These are phyloP conservation scores for Hypanus sabinus DNA, from an alignment of 2,113 vertebrate species.

Conservation along the genomic window DNA sequence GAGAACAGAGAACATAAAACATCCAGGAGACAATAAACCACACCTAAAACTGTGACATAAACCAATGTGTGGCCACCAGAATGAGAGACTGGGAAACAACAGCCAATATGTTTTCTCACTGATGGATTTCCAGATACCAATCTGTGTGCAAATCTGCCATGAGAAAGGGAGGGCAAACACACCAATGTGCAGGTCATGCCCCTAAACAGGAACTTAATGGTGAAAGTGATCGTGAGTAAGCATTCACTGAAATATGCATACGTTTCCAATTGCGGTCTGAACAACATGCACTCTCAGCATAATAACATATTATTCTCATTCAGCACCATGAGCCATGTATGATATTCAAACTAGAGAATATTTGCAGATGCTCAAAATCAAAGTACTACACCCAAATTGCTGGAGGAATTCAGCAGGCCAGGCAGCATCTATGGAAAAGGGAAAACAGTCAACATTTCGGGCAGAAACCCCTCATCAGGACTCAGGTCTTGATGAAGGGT, in stretches of 20 bases:
- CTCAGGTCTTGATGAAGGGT: too few species aligned
- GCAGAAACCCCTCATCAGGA: too few species aligned
- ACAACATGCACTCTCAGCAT: not conserved
- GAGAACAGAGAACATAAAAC: constrained; percentile 30
- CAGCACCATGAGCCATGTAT: not conserved
- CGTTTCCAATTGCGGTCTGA: not conserved
- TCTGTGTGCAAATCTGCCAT: not conserved
- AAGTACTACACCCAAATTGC: too few species aligned
- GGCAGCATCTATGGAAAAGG: too few species aligned
- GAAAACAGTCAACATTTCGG: too few species aligned
- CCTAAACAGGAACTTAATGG: not conserved
- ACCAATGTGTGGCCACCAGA: not conserved
- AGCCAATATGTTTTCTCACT: not conserved
- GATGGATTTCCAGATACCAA: not conserved
- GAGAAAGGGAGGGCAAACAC: not conserved
- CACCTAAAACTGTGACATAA: not conserved
- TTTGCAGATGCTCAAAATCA: too few species aligned
- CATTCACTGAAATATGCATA: not conserved
- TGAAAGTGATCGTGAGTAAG: not conserved
- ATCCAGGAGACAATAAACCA: constrained; percentile 31
- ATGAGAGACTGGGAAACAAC: not conserved
- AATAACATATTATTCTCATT: not conserved
- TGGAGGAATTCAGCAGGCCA: too few species aligned
- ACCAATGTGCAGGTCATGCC: not conserved
- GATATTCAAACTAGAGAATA: not conserved